These are phyloP conservation scores for Tinea semifulvella DNA, from an alignment of 2,888 invertebrate species.

Conservation along the genomic window DNA sequence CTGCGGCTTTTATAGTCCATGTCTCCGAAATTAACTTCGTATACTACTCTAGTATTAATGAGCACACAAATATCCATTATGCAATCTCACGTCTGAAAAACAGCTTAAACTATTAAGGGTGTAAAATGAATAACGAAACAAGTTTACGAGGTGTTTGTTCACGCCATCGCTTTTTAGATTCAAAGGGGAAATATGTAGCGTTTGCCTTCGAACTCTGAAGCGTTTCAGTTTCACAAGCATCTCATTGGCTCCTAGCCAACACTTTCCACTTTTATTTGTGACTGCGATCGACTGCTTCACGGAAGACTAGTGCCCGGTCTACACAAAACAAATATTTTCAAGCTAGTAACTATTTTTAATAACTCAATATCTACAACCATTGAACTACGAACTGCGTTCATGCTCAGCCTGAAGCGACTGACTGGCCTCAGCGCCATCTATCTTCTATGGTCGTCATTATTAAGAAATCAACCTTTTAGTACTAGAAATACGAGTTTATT, in stretches of 20 bases:
- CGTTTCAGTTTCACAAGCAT: constrained; percentile 29
- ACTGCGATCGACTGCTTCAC: constrained; percentile 55
- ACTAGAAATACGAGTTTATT: too few relatives aligned
- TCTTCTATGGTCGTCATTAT: too few relatives aligned
- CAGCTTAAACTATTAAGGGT: constrained; percentile 42
- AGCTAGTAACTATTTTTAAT: too few relatives aligned
- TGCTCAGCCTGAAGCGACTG: too few relatives aligned
- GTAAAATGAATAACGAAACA: constrained; percentile 44
- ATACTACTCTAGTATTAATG: constrained; percentile 30
- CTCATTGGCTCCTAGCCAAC: constrained; percentile 53
- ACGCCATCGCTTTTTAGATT: constrained; percentile 46
- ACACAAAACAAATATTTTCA: too few relatives aligned
- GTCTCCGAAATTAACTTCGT: too few relatives aligned
- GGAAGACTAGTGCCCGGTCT: constrained; percentile 44
- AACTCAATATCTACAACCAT: too few relatives aligned
- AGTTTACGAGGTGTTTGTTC: constrained; percentile 46
- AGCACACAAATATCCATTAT: constrained; percentile 38
- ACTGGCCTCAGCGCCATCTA: too few relatives aligned
- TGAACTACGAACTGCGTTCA: too few relatives aligned
- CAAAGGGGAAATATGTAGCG: constrained; percentile 41
- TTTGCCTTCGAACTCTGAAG: constrained; percentile 34
- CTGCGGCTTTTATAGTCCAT: too few relatives aligned
- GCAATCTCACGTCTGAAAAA: constrained; percentile 33
- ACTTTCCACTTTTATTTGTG: constrained; percentile 49
- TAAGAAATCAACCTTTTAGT: too few relatives aligned